phyloP scores from a whole-genome alignment of 2,797 vertebrate genomes.

The Pangasius larnaudii region DNA sequence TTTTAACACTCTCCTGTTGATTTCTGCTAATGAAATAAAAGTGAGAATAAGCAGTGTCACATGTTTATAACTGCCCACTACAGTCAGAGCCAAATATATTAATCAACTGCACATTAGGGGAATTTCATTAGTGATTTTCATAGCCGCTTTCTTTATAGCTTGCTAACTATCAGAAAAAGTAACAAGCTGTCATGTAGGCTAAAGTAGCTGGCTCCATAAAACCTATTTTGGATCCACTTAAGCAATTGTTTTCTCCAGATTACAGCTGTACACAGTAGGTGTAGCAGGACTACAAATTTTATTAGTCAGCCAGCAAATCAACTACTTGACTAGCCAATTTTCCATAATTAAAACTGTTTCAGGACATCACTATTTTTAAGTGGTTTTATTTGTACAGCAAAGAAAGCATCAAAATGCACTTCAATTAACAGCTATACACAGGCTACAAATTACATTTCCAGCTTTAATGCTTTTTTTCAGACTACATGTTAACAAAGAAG shows the following conservation, averaged over 20 bases:
- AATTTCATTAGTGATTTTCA: neutral
- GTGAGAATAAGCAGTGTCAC: neutral
- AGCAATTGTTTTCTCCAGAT: neutral
- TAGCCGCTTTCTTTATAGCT: neutral
- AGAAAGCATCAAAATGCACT: neutral
- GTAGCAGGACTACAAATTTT: neutral
- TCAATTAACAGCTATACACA: neutral
- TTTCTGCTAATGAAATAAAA: neutral
- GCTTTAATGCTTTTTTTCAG: too few species aligned
- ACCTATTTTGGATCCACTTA: neutral
- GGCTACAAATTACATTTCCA: too few species aligned
- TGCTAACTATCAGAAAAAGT: neutral
- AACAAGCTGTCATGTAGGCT: neutral
- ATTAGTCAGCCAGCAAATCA: neutral
- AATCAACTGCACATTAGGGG: neutral
- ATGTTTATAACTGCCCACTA: neutral
- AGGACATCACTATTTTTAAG: neutral
- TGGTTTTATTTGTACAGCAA: neutral
- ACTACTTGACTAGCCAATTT: neutral
- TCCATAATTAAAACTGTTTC: neutral
- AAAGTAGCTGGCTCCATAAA: neutral
- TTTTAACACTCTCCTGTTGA: neutral
- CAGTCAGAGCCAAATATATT: neutral
- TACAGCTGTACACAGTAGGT: neutral
- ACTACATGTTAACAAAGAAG: too few species aligned